Evolutionary conservation across 2,888 invertebrate species (phyloP), one percentile per base, ranked within the genome.

Genomic region (Leptura quadrifasciata): DNA sequence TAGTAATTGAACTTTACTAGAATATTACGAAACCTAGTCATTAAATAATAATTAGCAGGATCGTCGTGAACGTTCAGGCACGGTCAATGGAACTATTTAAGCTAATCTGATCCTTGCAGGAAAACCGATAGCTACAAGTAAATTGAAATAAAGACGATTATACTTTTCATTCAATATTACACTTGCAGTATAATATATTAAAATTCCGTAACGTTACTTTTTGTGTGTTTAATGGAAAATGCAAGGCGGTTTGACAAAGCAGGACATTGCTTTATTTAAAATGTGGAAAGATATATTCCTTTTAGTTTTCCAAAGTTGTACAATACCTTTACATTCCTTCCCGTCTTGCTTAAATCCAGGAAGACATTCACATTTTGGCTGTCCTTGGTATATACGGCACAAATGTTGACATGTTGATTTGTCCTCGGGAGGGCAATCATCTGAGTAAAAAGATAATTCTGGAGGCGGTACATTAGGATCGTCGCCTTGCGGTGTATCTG

Each of bases 401-500:
- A 72, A 63, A 76, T 92, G 92, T 63, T 90, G 90, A 84, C 92
- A 92, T 64, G 76, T 78, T 12, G 74, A 69, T 54, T 75, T 76
- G 64, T 79, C 80, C 70, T 83, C 80, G 20, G 35, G 52, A 27
- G 83, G 74, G 69, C 86, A 87, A 57, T 80, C 60, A 61, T 27
- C 72, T 31, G 76, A 60, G 52, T 77, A 35, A 55, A 75, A 24
- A 64, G 75, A 76, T 54, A 68, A 65, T 63, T 74, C 64, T 60
- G 67, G 73, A 69, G 63, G 58, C 72, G 72, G 63, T 55, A 47
- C 68, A 20, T 75, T 75, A 24, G 76, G 76, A 63, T 76, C 78
- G 70, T 81, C 81, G 61, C 77, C 79, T 67, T 78, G 81, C 17
- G 69, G 72, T 18, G 39, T 74, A 61, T 79, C 80, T 77, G 76